These are phyloP conservation scores for Drosophila emarginata DNA, from an alignment of 2,888 invertebrate genomes.

Conservation along the genomic window DNA sequence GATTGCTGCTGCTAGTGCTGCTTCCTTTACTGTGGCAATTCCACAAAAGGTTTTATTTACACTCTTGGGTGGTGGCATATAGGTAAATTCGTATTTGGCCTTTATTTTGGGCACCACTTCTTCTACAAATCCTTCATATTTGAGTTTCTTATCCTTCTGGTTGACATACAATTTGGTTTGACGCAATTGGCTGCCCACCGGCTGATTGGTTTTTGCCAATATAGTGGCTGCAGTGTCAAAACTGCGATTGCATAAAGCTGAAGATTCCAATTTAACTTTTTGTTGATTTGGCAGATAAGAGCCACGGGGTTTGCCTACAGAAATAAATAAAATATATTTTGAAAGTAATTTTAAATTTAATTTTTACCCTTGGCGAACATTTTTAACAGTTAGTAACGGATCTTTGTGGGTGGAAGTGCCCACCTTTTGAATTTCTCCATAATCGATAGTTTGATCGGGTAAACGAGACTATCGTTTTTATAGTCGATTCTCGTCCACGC, in stretches of 20 bases:
- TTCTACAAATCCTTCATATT: slow-evolving; percentile 57
- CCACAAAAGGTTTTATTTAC: slow-evolving; percentile 28
- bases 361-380: slow-evolving; percentile 36
- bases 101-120: slow-evolving; percentile 30
- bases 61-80: slow-evolving; percentile 21
- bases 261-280: slow-evolving; percentile 29
- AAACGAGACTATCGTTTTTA: not conserved
- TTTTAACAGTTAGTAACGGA: slow-evolving; percentile 22
- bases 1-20: not conserved
- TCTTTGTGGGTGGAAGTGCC: not conserved
- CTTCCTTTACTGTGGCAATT: no score
- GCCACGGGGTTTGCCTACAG: slow-evolving; percentile 13
- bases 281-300: slow-evolving; percentile 38
- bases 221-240: slow-evolving; percentile 64
- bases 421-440: not conserved
- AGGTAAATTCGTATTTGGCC: slow-evolving; percentile 44
- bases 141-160: slow-evolving; percentile 51
- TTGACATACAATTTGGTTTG: slow-evolving; percentile 64
- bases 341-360: no score
- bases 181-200: slow-evolving; percentile 55
- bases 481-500: slow-evolving; percentile 57
- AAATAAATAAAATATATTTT: not conserved
- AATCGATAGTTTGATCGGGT: not conserved
- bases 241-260: slow-evolving; percentile 38
- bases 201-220: slow-evolving; percentile 39